These are phyloP conservation scores for Cistogaster globosa DNA, from an alignment of 2,888 invertebrate genomes.

Conservation along the genomic window DNA sequence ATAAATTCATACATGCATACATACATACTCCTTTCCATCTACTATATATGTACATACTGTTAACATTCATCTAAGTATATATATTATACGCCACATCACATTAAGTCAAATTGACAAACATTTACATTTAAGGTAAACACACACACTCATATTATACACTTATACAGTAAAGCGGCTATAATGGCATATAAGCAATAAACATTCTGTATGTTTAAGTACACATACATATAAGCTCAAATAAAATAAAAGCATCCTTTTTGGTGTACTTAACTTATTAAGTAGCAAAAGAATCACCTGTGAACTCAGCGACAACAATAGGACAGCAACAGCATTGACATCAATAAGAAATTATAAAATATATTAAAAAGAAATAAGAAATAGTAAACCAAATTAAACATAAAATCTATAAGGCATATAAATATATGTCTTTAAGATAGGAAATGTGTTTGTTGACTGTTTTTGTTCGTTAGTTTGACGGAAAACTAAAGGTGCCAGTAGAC, in stretches of 20 bases:
- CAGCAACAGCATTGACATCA: slow-evolving; percentile 10
- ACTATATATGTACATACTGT: too few species aligned
- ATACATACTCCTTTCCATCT: too few species aligned
- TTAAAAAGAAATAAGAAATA: not conserved
- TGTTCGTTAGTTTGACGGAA: too few species aligned
- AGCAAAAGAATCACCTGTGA: slow-evolving; percentile 69
- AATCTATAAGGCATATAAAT: slow-evolving; percentile 41
- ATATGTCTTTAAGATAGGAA: too few species aligned
- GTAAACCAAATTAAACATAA: slow-evolving; percentile 36
- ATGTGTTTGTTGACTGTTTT: too few species aligned
- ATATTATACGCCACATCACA: slow-evolving; percentile 10
- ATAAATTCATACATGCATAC: not conserved
- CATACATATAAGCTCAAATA: slow-evolving; percentile 33
- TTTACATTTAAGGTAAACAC: slow-evolving; percentile 53
- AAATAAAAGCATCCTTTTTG: slow-evolving; percentile 69
- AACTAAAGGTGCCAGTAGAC: too few species aligned
- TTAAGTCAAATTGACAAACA: slow-evolving; percentile 41
- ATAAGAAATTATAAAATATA: slow-evolving; percentile 3
- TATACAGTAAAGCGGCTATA: slow-evolving; percentile 15
- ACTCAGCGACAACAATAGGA: slow-evolving; percentile 62
- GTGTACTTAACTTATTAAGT: slow-evolving; percentile 73
- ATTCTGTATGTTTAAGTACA: slow-evolving; percentile 36
- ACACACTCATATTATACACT: slow-evolving; percentile 6
- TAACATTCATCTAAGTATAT: too few species aligned
- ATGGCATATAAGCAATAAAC: slow-evolving; percentile 25